Evolutionary conservation across 2,113 vertebrate species (phyloP).

Genomic region (Talpa occidentalis): DNA sequence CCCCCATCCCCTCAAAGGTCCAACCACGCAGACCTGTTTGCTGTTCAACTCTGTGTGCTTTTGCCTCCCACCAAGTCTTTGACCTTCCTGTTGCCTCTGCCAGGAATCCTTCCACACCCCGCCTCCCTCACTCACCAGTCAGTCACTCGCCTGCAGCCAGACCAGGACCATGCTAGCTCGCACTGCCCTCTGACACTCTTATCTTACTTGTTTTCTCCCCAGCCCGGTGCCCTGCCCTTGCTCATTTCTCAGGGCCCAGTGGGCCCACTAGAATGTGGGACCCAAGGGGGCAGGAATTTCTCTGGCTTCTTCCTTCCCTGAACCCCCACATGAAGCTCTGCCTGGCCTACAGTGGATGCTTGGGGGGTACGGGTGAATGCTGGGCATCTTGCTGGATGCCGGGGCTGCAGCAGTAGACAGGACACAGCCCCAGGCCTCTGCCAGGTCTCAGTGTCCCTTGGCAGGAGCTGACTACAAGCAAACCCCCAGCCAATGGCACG

Average conservation of each 20-base stretch:
- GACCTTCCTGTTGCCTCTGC: not conserved
- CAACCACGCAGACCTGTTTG: not conserved
- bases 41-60: not conserved
- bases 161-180: not conserved
- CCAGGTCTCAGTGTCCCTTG: not conserved
- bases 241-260: not conserved
- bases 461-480: not conserved
- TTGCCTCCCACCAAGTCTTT: not conserved
- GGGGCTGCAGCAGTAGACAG: not conserved
- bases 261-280: not conserved
- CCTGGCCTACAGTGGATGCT: not conserved
- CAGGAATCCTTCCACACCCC: not conserved
- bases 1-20: accelerated
- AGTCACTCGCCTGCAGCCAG: not conserved
- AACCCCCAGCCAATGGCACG: not conserved
- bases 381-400: not conserved
- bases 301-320: not conserved
- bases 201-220: not conserved
- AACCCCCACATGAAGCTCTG: not conserved
- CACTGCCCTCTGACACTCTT: not conserved
- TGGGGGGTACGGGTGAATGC: not conserved
- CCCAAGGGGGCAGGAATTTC: not conserved
- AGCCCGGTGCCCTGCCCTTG: not conserved
- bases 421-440: not conserved
- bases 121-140: not conserved